Evolutionary conservation across 2,888 invertebrate genomes (phyloP).

Genomic region (Hypena proboscidalis): DNA sequence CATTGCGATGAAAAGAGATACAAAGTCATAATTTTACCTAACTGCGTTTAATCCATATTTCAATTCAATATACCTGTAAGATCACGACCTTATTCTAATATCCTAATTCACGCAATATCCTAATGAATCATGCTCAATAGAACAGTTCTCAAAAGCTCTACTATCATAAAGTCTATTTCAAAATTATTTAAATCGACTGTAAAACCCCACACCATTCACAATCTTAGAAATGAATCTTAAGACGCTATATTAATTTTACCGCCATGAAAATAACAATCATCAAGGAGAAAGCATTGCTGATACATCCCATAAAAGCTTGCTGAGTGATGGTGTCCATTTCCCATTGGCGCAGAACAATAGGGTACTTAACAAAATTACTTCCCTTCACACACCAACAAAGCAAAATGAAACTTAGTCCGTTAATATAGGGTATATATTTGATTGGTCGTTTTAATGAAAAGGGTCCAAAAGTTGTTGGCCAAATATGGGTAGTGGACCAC

Average conservation of each 20-base stretch:
- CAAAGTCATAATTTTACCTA: too few species aligned
- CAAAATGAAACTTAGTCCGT: slow-evolving; percentile 5
- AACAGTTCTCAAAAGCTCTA: too few species aligned
- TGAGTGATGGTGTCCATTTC: slow-evolving; percentile 41
- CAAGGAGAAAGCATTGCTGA: slow-evolving; percentile 35
- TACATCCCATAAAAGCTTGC: slow-evolving; percentile 41
- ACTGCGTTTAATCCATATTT: too few species aligned
- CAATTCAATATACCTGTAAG: too few species aligned
- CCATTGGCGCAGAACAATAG: slow-evolving; percentile 41
- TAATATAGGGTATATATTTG: slow-evolving; percentile 1
- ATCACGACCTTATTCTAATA: too few species aligned
- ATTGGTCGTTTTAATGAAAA: slow-evolving; percentile 8
- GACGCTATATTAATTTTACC: slow-evolving; percentile 16
- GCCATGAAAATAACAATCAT: slow-evolving; percentile 22
- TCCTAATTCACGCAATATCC: too few species aligned
- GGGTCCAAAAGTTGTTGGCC: slow-evolving; percentile 25
- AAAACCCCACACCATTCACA: too few species aligned
- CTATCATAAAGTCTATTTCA: too few species aligned
- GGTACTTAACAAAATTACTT: slow-evolving; percentile 44
- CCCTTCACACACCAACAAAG: slow-evolving; percentile 7
- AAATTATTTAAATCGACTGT: too few species aligned
- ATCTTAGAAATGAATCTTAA: too few species aligned
- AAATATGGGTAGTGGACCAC: slow-evolving; percentile 38
- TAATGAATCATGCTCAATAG: too few species aligned
- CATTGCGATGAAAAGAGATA: too few species aligned